Evolutionary conservation across 2,888 invertebrate species (phyloP), one percentile per base, ranked within the genome.

Genomic region (Liodrosophila aerea): DNA sequence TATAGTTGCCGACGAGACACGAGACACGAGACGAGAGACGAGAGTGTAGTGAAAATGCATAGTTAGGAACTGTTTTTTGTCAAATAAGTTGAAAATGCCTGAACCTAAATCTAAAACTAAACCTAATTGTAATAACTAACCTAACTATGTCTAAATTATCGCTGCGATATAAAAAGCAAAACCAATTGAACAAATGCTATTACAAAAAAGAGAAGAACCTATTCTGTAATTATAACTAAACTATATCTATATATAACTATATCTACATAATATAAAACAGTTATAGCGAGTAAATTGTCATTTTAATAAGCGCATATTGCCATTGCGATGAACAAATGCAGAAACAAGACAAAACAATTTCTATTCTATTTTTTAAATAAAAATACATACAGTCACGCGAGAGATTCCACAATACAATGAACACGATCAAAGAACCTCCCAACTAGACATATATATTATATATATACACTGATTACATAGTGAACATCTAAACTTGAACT

Each of bases 161-260:
- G 75, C 72, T 81, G 77, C 77, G 77, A 77, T 77, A 81, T 77
- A 77, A 77, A 54, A 54, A 12, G 22, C 29, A 29, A 74, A 76
- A 60, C 45, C 50, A 71, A 60, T 64, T 64, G 53, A 76, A 73
- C 63, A 67, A 75, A 66, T 62, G 43, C 52, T 52, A 40, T 33
- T 62, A 12, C 18, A 46, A 11, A n/a, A 16, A 0, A 34, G 18
- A 4, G 7, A 41, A 37, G 7, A 33, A 30, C 4, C 8, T 13
- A 40, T n/a, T 7, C n/a, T 30, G n/a, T n/a, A n/a, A n/a, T n/a
- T n/a, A n/a, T 7, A 30, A 30, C 30, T 9, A 30, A 30, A 30
- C 7, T 30, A 9, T 7, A 9, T 2, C 3, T 30, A 30, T 9
- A 30, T 9, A 30, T 30, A 7, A 30, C 2, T 11, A 40, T 9